Evolutionary conservation across 2,888 invertebrate genomes (phyloP), one percentile per base, ranked within the genome.

Genomic region (Drosophila emarginata): DNA sequence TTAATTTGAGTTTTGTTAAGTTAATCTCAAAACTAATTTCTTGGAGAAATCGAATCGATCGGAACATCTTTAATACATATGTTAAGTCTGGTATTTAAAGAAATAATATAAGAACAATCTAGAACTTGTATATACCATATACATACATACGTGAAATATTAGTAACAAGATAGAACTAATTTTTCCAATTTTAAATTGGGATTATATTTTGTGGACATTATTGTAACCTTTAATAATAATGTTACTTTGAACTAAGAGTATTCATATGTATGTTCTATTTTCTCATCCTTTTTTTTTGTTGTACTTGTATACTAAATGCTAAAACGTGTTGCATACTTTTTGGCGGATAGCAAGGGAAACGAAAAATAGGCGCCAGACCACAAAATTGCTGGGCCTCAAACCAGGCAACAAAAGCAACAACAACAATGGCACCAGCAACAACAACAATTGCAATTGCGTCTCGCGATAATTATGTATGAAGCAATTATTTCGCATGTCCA

Each of bases 401-500:
- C 37, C 11, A 28, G 67, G 60, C 60, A 60, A 54, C 39, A 53
- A 28, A n/a, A n/a, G n/a, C 39, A 54, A 14, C 56, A 21, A 23
- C 36, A 59, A 32, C 28, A 57, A 61, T 11, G 11, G 32, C 56
- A 68, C 26, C 50, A 66, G 50, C 45, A 67, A 50, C 69, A 69
- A 62, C 57, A 72, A 62, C 62, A 69, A 32, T 18, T 63, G 72
- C 56, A 39, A 71, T 18, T 60, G 72, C 61, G 72, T 57, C 56
- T 72, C 66, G 67, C 72, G 79, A 83, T 83, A 83, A 83, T 83
- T 83, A 87, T 87, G 83, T 84, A 83, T 87, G 79, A 81, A 87
- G 85, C 83, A 83, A 83, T 83, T 83, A 83, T 87, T 84, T 83
- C 79, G 69, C 78, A 62, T 84, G 85, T 87, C 81, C 83, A 79